Conservation (phyloP, 2,888 invertebrate genomes). For the Brachyopa scutellaris region DNA sequence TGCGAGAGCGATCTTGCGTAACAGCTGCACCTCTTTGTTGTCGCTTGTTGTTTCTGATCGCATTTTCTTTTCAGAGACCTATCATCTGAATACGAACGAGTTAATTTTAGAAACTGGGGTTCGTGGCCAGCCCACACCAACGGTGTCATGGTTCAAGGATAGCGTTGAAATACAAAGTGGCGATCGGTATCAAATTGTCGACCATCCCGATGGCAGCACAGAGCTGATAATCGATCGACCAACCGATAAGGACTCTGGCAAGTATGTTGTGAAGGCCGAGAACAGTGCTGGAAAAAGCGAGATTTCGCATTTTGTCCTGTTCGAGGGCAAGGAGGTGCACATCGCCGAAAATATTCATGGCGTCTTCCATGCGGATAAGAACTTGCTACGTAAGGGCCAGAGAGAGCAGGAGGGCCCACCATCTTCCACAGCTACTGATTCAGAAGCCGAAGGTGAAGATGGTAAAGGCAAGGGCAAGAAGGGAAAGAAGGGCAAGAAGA, state of each 20-base stretch:
- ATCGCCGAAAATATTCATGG: constrained; percentile 82
- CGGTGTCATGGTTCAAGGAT: constrained; percentile 90
- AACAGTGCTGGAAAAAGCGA: constrained; percentile 88
- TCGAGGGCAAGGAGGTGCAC: constrained; percentile 84
- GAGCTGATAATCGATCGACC: constrained; percentile 87
- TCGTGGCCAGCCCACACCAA: constrained; percentile 88
- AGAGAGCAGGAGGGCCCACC: constrained; percentile 74
- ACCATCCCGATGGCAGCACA: constrained; percentile 89
- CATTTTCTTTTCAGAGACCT: constrained; percentile 84
- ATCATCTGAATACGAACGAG: constrained; percentile 88
- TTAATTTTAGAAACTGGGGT: constrained; percentile 90
- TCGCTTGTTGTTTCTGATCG: constrained; percentile 13
- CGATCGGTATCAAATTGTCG: constrained; percentile 86
- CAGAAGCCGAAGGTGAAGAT: constrained; percentile 74
- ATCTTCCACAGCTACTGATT: constrained; percentile 32
- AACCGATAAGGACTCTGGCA: constrained; percentile 86
- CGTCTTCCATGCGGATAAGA: constrained; percentile 81
- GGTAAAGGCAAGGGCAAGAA: constrained; percentile 69
- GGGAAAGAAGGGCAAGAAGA: constrained; percentile 75
- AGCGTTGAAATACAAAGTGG: constrained; percentile 84
- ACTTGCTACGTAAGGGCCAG: constrained; percentile 77
- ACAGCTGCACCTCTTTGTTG: constrained; percentile 27
- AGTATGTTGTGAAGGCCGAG: constrained; percentile 89
- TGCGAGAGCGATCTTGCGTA: constrained; percentile 48
- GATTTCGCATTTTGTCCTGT: constrained; percentile 87